Conservation (phyloP, 2,113 vertebrate species). For the Cephalophus harveyi region DNA sequence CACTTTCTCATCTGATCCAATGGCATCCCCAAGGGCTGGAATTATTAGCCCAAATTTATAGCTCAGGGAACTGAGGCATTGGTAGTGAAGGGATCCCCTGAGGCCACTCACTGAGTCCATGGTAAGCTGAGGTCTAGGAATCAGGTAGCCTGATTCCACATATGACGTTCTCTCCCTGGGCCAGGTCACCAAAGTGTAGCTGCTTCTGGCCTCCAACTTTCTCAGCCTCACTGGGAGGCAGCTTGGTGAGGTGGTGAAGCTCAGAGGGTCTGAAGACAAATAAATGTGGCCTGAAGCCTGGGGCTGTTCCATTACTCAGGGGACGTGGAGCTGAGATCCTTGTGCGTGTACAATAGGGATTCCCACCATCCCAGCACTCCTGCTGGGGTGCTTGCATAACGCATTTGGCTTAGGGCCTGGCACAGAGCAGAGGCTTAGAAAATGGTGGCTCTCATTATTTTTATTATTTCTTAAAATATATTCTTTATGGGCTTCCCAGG, state of each 20-base stretch:
- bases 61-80: background rate
- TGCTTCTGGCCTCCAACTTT: background rate
- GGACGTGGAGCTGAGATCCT: background rate
- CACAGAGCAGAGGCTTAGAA: background rate
- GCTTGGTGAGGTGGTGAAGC: background rate
- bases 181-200: background rate
- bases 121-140: background rate
- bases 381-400: background rate
- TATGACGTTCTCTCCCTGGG: background rate
- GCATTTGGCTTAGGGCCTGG: background rate
- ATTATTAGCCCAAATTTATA: background rate
- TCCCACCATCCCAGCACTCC: background rate
- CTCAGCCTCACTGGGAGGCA: background rate
- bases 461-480: background rate
- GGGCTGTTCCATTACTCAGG: background rate
- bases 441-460: background rate
- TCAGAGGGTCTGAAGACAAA: background rate
- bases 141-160: background rate
- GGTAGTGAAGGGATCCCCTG: background rate
- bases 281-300: background rate
- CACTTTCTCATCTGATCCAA: background rate
- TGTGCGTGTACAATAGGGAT: background rate
- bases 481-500: background rate
- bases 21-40: background rate
- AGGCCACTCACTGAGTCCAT: background rate